Conservation (phyloP, 2,888 invertebrate genomes). For the Thymelicus acteon region DNA sequence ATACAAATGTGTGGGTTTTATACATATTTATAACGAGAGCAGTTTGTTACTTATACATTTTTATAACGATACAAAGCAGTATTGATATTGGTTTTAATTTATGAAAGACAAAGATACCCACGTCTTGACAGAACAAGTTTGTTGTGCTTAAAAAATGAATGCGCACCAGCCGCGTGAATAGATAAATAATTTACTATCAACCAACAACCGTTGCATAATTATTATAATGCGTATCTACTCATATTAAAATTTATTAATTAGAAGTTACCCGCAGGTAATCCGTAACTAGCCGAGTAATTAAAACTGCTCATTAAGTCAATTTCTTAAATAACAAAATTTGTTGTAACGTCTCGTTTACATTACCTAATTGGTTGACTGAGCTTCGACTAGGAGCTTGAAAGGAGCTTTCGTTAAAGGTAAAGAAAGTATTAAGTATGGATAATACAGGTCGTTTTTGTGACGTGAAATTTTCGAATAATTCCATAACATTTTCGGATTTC, state of each 20-base stretch:
- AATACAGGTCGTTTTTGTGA: no score
- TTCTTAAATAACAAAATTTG: conserved; percentile 62
- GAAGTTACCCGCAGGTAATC: conserved; percentile 58
- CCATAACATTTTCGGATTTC: no score
- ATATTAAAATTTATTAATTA: conserved; percentile 51
- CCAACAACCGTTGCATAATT: conserved; percentile 32
- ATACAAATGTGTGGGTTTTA: neutral
- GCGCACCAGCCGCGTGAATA: conserved; percentile 23
- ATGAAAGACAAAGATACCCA: conserved; percentile 38
- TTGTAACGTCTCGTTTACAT: conserved; percentile 50
- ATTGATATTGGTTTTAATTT: conserved; percentile 40
- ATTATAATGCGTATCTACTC: conserved; percentile 16
- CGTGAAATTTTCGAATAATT: no score
- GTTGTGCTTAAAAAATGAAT: conserved; percentile 32
- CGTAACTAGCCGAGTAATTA: conserved; percentile 54
- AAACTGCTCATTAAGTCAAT: conserved; percentile 68
- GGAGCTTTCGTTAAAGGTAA: no score
- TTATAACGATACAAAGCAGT: conserved; percentile 28
- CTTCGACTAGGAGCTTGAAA: no score
- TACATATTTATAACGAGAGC: conserved; percentile 15
- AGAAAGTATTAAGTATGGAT: no score
- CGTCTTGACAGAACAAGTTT: conserved; percentile 34
- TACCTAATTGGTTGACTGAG: no score
- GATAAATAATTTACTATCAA: conserved; percentile 33
- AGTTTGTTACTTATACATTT: conserved; percentile 25